Evolutionary conservation across 2,888 invertebrate genomes (phyloP).

Genomic region (Rhagophthalmus giganteus): DNA sequence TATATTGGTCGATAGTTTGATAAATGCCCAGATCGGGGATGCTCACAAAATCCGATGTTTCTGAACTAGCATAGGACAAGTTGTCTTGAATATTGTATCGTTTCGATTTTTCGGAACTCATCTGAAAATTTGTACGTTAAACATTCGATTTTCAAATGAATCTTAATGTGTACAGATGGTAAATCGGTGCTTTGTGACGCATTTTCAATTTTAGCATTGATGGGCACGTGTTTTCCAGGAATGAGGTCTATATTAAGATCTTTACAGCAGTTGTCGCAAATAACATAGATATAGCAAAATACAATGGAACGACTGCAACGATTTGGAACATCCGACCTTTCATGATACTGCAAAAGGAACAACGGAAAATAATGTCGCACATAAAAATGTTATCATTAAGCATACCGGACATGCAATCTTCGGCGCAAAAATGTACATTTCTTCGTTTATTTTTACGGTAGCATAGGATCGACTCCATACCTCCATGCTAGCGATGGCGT

Average conservation of each 20-base stretch:
- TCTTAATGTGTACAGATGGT: no score
- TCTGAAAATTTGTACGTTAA: no score
- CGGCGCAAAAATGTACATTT: constrained; percentile 45
- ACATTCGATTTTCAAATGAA: no score
- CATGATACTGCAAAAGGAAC: constrained; percentile 50
- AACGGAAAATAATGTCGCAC: not conserved
- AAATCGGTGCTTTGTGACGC: no score
- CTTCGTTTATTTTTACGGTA: constrained; percentile 46
- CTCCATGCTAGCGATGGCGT: constrained; percentile 26
- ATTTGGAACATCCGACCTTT: constrained; percentile 45
- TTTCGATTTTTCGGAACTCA: no score
- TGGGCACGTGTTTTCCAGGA: constrained; percentile 54
- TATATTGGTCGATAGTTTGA: no score
- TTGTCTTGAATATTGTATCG: no score
- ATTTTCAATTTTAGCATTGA: constrained; percentile 21
- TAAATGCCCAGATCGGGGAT: no score
- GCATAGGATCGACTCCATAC: constrained; percentile 41
- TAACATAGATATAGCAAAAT: constrained; percentile 52
- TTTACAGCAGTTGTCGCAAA: constrained; percentile 54
- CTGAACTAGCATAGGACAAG: no score
- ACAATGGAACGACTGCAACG: constrained; percentile 55
- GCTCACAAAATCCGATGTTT: no score
- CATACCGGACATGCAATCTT: constrained; percentile 52
- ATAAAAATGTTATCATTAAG: constrained; percentile 9
- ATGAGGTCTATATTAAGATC: constrained; percentile 50